Base-by-base conservation (phyloP, 2,113 vertebrate genomes). In the Psophia crepitans region DNA sequence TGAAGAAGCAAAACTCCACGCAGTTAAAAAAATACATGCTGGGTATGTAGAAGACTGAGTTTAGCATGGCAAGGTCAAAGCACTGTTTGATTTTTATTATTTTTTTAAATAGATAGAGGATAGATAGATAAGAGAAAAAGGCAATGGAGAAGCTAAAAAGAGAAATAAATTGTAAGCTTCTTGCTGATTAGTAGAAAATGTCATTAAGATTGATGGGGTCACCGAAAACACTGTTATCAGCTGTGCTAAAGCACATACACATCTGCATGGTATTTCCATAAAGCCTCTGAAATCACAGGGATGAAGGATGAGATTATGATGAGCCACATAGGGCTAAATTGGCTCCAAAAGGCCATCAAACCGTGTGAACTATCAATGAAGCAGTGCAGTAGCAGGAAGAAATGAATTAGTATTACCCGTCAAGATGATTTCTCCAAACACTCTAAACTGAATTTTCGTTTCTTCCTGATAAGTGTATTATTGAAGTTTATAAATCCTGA, bases 221-320 rank as follows among this genome's bases (percentile, higher is more conserved):
- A 95, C 91, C 83, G 70, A 88, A 94, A 88, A 83, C 89, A 46
- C 58, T 12, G 91, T 80, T 89, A 87, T 79, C 86, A 93, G 84
- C 84, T 24, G 14, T 77, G 32, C 77, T 86, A 63, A 95, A 92
- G 95, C 84, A 91, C 86, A 81, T 35, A 26, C 71, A 87, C 71
- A 88, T 93, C 89, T 85, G 84, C 89, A 90, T 78, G 85, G 37
- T 57, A 92, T 96, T 98, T 98, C 97, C 96, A 98, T 76, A 95
- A 97, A 97, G 91, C 91, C 93, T 85, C 90, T 63, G 84, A 89
- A 97, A 96, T 60, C 63, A 48, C 86, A 84, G 61, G 92, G 92
- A 93, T 97, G 93, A 98, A 91, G 88, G 70, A 91, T 73, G 89
- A 96, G 96, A 88, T 94, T 92, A 86, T 28, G 41, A 92, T 49